These are phyloP conservation scores for Melanotaenia duboulayi DNA, from an alignment of 2,113 vertebrate genomes.

Conservation along the genomic window DNA sequence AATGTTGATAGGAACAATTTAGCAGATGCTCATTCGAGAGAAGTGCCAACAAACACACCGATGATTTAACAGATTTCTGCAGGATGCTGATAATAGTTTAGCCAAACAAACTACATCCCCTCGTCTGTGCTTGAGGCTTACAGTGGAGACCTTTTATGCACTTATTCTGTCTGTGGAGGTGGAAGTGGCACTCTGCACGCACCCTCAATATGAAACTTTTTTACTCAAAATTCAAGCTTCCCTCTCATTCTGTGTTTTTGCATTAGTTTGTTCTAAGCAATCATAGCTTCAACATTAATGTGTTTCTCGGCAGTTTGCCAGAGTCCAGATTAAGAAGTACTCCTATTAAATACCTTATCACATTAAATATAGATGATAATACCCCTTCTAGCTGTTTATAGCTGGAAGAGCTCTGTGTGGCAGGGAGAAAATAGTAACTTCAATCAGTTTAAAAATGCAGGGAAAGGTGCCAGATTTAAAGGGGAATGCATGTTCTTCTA, in stretches of 20 bases:
- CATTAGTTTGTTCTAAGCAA: constrained; percentile 26
- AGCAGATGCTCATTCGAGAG: background rate
- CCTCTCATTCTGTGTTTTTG: constrained; percentile 5
- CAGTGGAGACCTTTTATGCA: background rate
- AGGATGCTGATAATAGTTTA: background rate
- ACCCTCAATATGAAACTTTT: background rate
- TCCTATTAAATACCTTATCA: constrained; percentile 62
- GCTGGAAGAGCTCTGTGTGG: constrained; percentile 22
- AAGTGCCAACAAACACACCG: background rate
- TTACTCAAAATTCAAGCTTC: background rate
- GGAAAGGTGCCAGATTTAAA: constrained; percentile 24
- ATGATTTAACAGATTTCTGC: background rate
- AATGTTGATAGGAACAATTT: background rate
- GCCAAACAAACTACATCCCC: background rate
- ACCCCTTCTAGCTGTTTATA: constrained; percentile 45
- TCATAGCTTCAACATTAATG: constrained; percentile 43
- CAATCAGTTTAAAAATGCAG: constrained; percentile 40
- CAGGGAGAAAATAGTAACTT: constrained; percentile 36
- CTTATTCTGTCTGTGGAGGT: constrained; percentile 7
- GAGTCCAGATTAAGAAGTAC: constrained; percentile 47
- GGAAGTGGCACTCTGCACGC: no score
- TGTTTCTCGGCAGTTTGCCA: constrained; percentile 49
- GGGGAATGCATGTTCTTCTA: constrained; percentile 26
- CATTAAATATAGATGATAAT: constrained; percentile 70
- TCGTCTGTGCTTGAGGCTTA: background rate